phyloP scores from a whole-genome alignment of 2,113 vertebrate species.

The Lophotis ruficrista region DNA sequence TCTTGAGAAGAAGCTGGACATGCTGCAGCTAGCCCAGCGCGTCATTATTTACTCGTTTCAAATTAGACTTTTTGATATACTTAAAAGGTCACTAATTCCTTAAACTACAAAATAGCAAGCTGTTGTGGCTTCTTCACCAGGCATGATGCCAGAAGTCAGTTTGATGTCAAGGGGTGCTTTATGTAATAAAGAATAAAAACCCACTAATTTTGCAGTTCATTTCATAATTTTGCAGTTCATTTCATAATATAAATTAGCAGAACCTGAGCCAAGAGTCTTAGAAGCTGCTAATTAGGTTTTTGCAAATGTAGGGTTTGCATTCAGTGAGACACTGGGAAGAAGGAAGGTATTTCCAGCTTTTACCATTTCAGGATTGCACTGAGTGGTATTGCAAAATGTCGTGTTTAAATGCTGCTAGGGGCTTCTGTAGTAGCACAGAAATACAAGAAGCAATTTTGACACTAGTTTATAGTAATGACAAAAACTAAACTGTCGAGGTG shows the following conservation, averaged over 20 bases:
- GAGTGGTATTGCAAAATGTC: background rate
- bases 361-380: background rate
- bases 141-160: background rate
- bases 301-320: background rate
- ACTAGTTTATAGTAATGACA: background rate
- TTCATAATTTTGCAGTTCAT: background rate
- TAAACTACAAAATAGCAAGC: background rate
- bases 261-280: background rate
- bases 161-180: background rate
- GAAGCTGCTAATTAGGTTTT: background rate
- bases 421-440: background rate
- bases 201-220: background rate
- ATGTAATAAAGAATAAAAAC: background rate
- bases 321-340: background rate
- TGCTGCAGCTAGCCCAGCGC: background rate
- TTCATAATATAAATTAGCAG: background rate
- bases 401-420: background rate
- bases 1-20: background rate
- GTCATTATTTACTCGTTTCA: background rate
- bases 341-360: background rate
- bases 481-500: background rate
- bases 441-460: background rate
- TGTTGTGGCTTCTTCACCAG: background rate
- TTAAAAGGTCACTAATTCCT: background rate
- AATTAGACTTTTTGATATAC: background rate